Conservation (phyloP, 2,797 vertebrate species). For the Ctenosaura bakeri region DNA sequence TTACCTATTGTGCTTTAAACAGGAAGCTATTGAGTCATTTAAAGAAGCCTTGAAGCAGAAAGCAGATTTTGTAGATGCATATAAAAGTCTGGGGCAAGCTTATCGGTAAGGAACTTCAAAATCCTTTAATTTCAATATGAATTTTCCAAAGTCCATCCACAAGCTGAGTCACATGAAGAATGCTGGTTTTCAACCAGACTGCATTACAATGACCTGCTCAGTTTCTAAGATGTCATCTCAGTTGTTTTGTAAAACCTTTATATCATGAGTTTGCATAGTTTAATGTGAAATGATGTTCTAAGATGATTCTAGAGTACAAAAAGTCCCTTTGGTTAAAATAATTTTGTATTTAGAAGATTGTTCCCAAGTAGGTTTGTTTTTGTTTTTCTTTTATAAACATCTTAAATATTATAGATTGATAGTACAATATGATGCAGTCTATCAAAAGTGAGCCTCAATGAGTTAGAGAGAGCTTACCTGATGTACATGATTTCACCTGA, state of each 20-base stretch:
- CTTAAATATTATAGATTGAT: background rate
- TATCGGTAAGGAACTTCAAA: constrained; percentile 87
- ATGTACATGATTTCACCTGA: too few relatives aligned
- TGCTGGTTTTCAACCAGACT: background rate
- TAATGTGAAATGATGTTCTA: background rate
- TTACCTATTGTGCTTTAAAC: constrained; percentile 41
- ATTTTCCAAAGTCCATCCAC: background rate
- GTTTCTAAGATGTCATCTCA: background rate
- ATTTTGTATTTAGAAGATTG: background rate
- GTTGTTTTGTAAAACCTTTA: constrained; percentile 12
- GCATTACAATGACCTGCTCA: background rate
- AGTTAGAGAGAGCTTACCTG: background rate
- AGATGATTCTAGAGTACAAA: background rate
- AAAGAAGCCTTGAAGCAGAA: constrained; percentile 97
- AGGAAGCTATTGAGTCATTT: constrained; percentile 98
- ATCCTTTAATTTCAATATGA: background rate
- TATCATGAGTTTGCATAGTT: constrained; percentile 1
- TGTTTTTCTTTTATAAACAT: background rate
- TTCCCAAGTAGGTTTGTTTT: background rate
- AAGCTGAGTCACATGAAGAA: background rate
- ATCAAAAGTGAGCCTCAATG: background rate
- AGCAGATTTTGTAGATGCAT: constrained; percentile 95
- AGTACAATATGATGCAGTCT: background rate
- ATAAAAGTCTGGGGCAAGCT: constrained; percentile 97
- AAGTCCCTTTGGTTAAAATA: background rate